These are phyloP conservation scores for Lanistes nyassanus DNA, from an alignment of 1,140 invertebrate genomes.

Conservation along the genomic window DNA sequence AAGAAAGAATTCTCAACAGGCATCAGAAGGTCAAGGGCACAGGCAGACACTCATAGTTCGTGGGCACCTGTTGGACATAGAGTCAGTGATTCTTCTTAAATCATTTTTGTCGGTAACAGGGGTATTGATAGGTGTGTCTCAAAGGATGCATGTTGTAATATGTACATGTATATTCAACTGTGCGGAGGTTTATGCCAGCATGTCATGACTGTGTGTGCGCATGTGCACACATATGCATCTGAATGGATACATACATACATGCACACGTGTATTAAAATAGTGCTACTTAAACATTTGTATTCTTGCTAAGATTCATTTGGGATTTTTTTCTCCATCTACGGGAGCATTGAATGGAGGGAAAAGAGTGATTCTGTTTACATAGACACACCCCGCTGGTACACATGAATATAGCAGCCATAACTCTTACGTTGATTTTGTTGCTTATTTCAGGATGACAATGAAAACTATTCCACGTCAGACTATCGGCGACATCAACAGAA, in stretches of 20 bases:
- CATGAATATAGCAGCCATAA: background rate
- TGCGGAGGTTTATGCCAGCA: too few species aligned
- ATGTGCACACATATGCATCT: background rate
- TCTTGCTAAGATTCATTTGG: background rate
- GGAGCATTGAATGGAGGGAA: background rate
- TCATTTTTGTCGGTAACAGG: too few species aligned
- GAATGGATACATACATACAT: background rate
- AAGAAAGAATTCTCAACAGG: constrained; percentile 25
- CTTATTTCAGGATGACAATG: constrained; percentile 40
- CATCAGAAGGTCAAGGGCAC: constrained; percentile 35
- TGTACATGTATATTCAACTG: too few species aligned
- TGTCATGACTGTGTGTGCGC: too few species aligned
- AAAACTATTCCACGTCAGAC: constrained; percentile 35
- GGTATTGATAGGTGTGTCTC: too few species aligned
- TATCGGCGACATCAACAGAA: constrained; percentile 28
- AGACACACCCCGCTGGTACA: background rate
- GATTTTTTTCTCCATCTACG: background rate
- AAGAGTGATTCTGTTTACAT: background rate
- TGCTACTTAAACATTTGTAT: background rate
- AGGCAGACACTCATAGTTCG: constrained; percentile 12
- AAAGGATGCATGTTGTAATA: too few species aligned
- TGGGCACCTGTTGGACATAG: constrained; percentile 29
- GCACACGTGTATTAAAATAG: background rate
- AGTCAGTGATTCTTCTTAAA: constrained; percentile 21
- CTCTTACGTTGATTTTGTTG: background rate